Evolutionary conservation across 1,140 invertebrate species (phyloP).

Genomic region (Orchestia grillus): DNA sequence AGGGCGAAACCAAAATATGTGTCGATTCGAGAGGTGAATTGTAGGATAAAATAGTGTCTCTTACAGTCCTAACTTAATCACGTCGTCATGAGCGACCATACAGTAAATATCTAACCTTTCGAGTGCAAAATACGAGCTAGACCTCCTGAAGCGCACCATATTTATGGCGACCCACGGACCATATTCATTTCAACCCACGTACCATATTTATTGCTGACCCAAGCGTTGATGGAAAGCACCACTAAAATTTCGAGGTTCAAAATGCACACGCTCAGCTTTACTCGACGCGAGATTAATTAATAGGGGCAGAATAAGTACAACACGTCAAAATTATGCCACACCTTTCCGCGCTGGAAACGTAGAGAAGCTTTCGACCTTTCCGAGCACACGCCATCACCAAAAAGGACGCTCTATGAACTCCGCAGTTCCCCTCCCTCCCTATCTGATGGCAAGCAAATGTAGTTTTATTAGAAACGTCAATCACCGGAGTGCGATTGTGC

Average conservation of each 20-base stretch:
- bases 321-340: neutral
- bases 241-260: neutral
- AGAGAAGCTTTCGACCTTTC: neutral
- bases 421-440: neutral
- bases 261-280: neutral
- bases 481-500: neutral
- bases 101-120: neutral
- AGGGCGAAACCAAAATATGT: neutral
- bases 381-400: neutral
- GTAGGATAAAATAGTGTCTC: neutral
- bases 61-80: too few species aligned
- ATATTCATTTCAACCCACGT: too few species aligned
- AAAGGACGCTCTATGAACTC: neutral
- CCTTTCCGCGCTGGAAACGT: neutral
- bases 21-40: neutral
- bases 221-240: neutral
- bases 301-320: neutral
- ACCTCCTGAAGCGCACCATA: too few species aligned
- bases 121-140: too few species aligned
- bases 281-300: neutral
- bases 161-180: too few species aligned
- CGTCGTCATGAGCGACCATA: too few species aligned
- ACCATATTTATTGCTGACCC: too few species aligned
- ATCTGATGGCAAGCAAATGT: neutral
- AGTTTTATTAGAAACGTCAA: neutral